phyloP scores from a whole-genome alignment of 2,797 vertebrate species.

The Carapus acus region DNA sequence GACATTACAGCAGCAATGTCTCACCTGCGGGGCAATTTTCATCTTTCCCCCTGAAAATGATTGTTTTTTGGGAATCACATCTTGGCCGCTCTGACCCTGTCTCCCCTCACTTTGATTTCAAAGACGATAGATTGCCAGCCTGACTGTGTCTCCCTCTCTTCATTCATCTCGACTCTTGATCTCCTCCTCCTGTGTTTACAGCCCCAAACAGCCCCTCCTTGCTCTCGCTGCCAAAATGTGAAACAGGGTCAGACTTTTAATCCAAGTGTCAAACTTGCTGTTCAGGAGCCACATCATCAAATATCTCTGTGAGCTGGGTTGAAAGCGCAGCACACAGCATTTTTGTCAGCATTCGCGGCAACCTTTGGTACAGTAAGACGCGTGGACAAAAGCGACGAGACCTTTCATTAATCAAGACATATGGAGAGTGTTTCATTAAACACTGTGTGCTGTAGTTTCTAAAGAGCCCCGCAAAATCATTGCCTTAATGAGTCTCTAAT shows the following conservation, averaged over 20 bases:
- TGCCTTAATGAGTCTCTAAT: no score
- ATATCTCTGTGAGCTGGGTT: constrained; percentile 20
- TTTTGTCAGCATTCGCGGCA: neutral
- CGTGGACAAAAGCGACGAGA: no score
- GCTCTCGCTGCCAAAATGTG: constrained; percentile 27
- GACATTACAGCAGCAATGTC: constrained; percentile 18
- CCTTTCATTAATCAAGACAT: no score
- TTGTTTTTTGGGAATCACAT: constrained; percentile 36
- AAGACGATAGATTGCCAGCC: constrained; percentile 29
- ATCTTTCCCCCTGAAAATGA: constrained; percentile 34
- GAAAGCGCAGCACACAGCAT: constrained; percentile 14
- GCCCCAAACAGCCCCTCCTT: constrained; percentile 2
- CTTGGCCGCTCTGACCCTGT: constrained; percentile 20
- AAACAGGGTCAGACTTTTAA: constrained; percentile 35
- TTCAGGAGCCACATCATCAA: constrained; percentile 23
- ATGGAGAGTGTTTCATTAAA: no score
- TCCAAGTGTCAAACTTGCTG: constrained; percentile 15
- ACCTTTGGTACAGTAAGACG: neutral
- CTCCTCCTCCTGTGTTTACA: constrained; percentile 5
- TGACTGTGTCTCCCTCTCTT: constrained; percentile 2
- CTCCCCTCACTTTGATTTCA: constrained; percentile 22
- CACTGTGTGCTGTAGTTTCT: no score
- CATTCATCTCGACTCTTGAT: neutral
- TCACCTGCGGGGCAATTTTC: constrained; percentile 21
- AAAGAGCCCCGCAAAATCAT: no score